Conservation (phyloP, 2,797 vertebrate species). For the Arctocebus calabarensis region DNA sequence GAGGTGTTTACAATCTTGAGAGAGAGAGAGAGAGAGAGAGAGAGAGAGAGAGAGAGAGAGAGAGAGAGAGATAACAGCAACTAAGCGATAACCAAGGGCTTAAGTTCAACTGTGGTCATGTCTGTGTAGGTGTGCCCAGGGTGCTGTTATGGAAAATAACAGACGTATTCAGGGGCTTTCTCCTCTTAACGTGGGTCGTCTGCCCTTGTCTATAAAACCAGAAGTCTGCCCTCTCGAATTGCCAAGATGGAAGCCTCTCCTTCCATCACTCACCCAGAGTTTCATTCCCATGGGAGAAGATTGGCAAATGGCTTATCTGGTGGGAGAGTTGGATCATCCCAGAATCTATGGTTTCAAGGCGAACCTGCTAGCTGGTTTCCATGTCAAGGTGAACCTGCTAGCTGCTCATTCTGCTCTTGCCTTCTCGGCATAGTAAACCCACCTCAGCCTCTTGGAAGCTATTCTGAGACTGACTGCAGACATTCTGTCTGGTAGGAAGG, state of each 20-base stretch:
- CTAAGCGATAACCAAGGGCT: neutral
- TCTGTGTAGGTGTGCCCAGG: neutral
- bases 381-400: neutral
- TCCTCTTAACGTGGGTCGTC: neutral
- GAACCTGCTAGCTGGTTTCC: neutral
- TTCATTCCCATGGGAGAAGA: neutral
- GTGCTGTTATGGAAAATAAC: neutral
- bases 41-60: neutral
- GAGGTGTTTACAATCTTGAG: neutral
- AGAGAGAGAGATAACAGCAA: neutral
- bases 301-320: neutral
- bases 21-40: neutral
- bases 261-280: neutral
- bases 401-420: neutral
- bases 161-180: neutral
- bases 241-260: neutral
- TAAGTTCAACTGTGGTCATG: neutral
- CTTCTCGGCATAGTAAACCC: neutral
- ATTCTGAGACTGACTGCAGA: neutral
- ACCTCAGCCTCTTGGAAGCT: neutral
- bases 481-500: neutral
- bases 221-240: neutral
- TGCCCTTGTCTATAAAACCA: neutral
- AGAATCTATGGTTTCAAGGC: neutral
- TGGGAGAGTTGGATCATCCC: neutral